Base-by-base conservation (phyloP, 2,888 invertebrate genomes). In the Hydrotaea cyrtoneurina region DNA sequence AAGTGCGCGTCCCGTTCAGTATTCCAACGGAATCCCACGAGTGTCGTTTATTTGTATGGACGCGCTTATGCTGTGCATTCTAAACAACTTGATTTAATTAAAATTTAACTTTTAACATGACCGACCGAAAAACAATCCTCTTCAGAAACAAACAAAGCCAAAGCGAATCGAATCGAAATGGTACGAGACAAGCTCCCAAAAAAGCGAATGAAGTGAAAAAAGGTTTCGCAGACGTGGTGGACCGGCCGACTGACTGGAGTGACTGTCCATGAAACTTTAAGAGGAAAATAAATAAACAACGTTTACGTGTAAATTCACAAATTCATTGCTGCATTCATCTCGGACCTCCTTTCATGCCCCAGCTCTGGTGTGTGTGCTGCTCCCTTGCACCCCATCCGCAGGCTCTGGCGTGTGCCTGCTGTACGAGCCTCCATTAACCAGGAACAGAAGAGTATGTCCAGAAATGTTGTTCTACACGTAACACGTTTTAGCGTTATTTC, bases 1-100 rank as follows among this genome's bases (percentile, higher is more conserved):
- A 1, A 2, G 13, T 4, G 50, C 50, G 50, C 50, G 4, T 7
- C n/a, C 50, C 50, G n/a, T 31, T 31, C 71, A 50, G 31, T 26
- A 36, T 36, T 50, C 31, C 59, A 23, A 15, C 11, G 39, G 59
- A 79, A 73, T 88, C 90, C 89, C 90, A 87, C 86, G 89, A 87
- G 90, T 87, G 88, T 89, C 87, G 89, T 90, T 90, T 89, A 87
- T 88, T 87, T 86, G 71, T 82, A 73, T 71, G 78, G 73, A 73
- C 62, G 75, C 81, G 50, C 64, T 80, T 64, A 36, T 64, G 84
- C 36, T 50, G 46, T 83, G 87, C 77, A 84, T 86, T 84, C 76
- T 76, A 84, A 86, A 76, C 73, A 86, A 82, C 72, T 79, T 84
- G 82, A 86, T 86, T 86, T 86, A 87, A 87, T 86, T 87, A 87